Conservation (phyloP, 2,797 vertebrate genomes). For the Acanthis flammea region DNA sequence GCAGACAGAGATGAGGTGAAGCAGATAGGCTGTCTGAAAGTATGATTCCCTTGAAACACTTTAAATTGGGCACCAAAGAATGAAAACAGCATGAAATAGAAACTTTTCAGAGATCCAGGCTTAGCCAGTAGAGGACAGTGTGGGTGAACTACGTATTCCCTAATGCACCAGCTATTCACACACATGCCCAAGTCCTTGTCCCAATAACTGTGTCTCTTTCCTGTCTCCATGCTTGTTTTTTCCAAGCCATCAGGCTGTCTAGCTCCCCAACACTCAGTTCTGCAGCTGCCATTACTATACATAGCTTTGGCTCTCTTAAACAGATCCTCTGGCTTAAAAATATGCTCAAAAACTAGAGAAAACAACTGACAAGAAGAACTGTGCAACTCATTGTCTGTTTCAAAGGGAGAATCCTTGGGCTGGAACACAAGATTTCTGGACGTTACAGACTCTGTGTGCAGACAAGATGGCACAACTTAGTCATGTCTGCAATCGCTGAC, state of each 20-base stretch:
- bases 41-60: not conserved
- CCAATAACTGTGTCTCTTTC: not conserved
- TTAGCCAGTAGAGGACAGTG: slow-evolving; percentile 32
- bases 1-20: not conserved
- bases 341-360: not conserved
- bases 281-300: not conserved
- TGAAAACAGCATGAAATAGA: not conserved
- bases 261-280: not conserved
- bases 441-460: not conserved
- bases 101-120: not conserved
- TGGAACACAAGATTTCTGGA: not conserved
- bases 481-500: not conserved
- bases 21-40: not conserved
- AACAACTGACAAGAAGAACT: not conserved
- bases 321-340: not conserved
- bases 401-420: not conserved
- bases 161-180: not conserved
- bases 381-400: not conserved
- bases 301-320: not conserved
- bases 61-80: not conserved
- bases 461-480: not conserved
- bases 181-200: not conserved
- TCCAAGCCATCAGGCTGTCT: not conserved
- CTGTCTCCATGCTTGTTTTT: not conserved
- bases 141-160: not conserved